These are phyloP conservation scores for Ondatra zibethicus DNA, from an alignment of 2,113 vertebrate species.

Conservation along the genomic window DNA sequence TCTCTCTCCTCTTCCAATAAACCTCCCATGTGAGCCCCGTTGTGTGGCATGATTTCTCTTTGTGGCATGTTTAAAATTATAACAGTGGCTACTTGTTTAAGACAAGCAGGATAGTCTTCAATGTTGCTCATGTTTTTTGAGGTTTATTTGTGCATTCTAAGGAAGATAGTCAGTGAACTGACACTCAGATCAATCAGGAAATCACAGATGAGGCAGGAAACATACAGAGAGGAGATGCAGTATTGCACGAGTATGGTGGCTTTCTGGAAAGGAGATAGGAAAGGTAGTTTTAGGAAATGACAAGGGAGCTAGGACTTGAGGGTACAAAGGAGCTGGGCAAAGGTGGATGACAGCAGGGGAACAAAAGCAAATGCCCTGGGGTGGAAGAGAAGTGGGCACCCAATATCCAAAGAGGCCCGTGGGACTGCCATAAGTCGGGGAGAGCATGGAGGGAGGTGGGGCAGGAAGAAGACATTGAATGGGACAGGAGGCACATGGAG, in stretches of 20 bases:
- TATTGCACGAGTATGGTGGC: too few relatives aligned
- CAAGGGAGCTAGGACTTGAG: not conserved
- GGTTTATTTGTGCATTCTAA: not conserved
- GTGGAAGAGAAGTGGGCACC: not conserved
- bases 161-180: not conserved
- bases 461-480: not conserved
- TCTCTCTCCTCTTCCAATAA: too few relatives aligned
- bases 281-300: not conserved
- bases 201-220: not conserved
- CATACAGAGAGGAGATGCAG: not conserved
- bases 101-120: not conserved
- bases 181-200: rapidly evolving
- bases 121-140: rapidly evolving
- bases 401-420: not conserved
- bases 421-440: too few relatives aligned
- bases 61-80: too few relatives aligned
- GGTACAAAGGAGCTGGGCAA: not conserved
- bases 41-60: too few relatives aligned
- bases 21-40: too few relatives aligned
- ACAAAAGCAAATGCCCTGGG: not conserved
- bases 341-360: not conserved
- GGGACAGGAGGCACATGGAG: not conserved
- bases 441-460: rapidly evolving
- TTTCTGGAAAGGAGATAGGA: not conserved
- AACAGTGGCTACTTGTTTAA: too few relatives aligned